Evolutionary conservation across 2,797 vertebrate genomes (phyloP).

Genomic region (Hoplostethus mediterraneus): DNA sequence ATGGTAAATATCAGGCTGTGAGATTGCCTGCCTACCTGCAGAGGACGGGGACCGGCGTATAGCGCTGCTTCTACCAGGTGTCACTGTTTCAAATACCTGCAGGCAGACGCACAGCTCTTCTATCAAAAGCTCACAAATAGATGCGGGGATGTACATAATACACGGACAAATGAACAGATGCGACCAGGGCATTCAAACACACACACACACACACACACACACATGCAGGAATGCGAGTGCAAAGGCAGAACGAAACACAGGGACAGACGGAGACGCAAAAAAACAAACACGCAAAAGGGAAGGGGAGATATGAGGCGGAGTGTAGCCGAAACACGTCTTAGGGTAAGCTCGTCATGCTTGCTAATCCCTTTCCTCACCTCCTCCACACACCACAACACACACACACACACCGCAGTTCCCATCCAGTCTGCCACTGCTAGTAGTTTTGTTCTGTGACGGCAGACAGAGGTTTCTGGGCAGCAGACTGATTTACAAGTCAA

Average conservation of each 20-base stretch:
- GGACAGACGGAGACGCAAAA: slow-evolving; percentile 22
- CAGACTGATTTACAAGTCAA: slow-evolving; percentile 7
- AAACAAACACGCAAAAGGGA: slow-evolving; percentile 32
- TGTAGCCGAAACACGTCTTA: slow-evolving; percentile 31
- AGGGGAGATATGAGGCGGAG: slow-evolving; percentile 32
- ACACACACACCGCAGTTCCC: not conserved
- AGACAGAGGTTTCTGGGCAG: not conserved
- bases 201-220: not conserved
- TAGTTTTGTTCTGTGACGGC: slow-evolving; percentile 7
- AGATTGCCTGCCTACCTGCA: slow-evolving; percentile 29
- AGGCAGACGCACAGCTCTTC: slow-evolving; percentile 22
- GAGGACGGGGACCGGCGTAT: slow-evolving; percentile 18
- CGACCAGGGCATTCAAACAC: slow-evolving; percentile 21
- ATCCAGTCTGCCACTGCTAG: not conserved
- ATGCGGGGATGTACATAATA: slow-evolving; percentile 16
- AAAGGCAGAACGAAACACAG: slow-evolving; percentile 15
- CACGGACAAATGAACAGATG: slow-evolving; percentile 20
- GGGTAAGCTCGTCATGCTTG: slow-evolving; percentile 38
- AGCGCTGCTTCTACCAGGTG: slow-evolving; percentile 30
- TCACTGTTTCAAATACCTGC: slow-evolving; percentile 33
- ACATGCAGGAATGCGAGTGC: slow-evolving; percentile 2
- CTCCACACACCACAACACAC: slow-evolving; percentile 29
- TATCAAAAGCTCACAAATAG: not conserved
- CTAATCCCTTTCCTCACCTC: slow-evolving; percentile 52
- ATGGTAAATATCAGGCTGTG: slow-evolving; percentile 32